Conservation (phyloP, 64 coral and sea anemone species). For the Anthopleura sola region DNA sequence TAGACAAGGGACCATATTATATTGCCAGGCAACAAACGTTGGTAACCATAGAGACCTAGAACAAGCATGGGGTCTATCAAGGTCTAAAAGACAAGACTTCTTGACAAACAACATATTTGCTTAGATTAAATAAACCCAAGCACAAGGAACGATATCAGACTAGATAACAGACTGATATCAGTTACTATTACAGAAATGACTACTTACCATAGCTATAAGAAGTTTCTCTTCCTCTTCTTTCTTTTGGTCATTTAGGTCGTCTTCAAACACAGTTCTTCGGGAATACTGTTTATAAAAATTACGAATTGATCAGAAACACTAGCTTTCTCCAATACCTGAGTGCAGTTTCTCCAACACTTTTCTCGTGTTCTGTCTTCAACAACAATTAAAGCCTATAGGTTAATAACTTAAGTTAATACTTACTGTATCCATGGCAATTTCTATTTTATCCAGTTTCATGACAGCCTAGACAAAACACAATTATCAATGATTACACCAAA, state of each 20-base stretch:
- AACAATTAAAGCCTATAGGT: no score
- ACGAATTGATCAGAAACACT: not conserved
- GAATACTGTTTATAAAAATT: constrained; percentile 34
- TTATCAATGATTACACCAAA: no score
- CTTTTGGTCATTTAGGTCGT: constrained; percentile 86
- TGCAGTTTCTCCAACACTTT: no score
- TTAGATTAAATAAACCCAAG: no score
- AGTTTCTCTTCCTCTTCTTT: constrained; percentile 95
- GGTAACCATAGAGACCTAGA: no score
- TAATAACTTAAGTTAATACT: not conserved
- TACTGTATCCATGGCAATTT: constrained; percentile 84
- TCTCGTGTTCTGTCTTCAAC: no score
- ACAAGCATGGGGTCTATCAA: no score
- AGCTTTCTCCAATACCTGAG: not conserved
- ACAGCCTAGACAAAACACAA: constrained; percentile 51
- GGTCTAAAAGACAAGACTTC: no score
- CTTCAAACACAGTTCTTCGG: constrained; percentile 83
- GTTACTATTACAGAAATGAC: not conserved
- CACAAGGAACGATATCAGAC: no score
- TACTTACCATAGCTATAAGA: constrained; percentile 74
- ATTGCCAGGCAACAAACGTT: no score
- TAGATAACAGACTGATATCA: not conserved
- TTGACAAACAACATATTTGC: no score
- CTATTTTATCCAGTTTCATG: constrained; percentile 96
- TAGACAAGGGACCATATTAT: no score